Conservation (phyloP, 2,113 vertebrate genomes). For the Lasiurus cinereus region DNA sequence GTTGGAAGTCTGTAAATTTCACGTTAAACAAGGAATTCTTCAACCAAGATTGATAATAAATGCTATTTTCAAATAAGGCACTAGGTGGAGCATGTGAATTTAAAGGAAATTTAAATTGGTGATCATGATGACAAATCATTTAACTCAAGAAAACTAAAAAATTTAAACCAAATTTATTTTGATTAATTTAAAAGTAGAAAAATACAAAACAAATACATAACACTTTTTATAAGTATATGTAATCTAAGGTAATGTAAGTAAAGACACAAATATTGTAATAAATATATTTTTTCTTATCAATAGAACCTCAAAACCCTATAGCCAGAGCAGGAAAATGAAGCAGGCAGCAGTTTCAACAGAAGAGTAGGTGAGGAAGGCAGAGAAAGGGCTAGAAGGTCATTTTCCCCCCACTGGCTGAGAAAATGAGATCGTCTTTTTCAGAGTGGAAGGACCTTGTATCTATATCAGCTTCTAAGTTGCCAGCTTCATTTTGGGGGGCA, state of each 20-base stretch:
- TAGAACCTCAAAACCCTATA: neutral
- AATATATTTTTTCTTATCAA: neutral
- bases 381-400: neutral
- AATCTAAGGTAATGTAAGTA: conserved; percentile 19
- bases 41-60: neutral
- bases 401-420: neutral
- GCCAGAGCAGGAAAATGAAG: neutral
- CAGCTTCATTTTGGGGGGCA: conserved; percentile 70
- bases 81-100: conserved; percentile 66
- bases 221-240: conserved; percentile 1
- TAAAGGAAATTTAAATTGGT: conserved; percentile 44
- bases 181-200: conserved; percentile 37
- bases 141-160: conserved; percentile 40
- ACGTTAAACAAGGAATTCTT: conserved; percentile 9
- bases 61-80: conserved; percentile 60
- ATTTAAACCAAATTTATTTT: conserved; percentile 34
- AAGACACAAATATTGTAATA: neutral
- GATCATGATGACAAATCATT: neutral
- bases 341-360: neutral
- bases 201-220: neutral
- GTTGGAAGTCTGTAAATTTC: conserved; percentile 57
- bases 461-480: conserved; percentile 57
- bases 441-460: neutral
- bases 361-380: neutral
- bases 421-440: neutral